Base-by-base conservation (phyloP, 2,888 invertebrate genomes). In the Sialis lutaria region DNA sequence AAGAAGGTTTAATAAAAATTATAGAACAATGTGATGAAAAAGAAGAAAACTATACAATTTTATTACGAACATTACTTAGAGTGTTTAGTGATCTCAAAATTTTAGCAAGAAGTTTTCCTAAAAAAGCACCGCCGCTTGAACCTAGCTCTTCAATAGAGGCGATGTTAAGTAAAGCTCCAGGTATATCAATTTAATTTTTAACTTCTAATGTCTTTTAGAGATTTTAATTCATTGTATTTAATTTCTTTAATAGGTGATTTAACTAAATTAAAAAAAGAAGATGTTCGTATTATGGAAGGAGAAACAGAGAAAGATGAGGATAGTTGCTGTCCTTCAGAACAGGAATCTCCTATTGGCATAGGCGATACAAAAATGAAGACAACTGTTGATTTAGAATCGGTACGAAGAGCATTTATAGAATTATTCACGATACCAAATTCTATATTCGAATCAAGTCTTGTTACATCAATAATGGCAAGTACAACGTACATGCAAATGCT, bases 221-320 rank as follows among this genome's bases (percentile, higher is more conserved):
- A 22, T 22, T 22, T 22, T 22, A 22, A 22, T 22, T 22, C 22
- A 2, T 22, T 22, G 2, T 22, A 22, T 22, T 22, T 22, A 22
- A 22, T 22, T 22, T 22, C 22, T 22, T 22, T 22, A 22, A 22
- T 62, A 48, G 63, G 63, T 48, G 69, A 73, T 52, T 63, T 77
- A 2, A 66, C 67, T 40, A 69, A 69, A 52, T 59, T 76, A 50
- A 78, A 77, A 55, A 84, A 84, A 59, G 83, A 85, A 64, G 79
- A 81, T 52, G 70, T 80, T n/a, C 67, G 82, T 46, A 73, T 77
- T 6, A 64, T 82, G 49, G 82, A 83, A 60, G 79, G 77, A 45
- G 90, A 91, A 60, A 75, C 79, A 52, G 91, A 92, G 56, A 91
- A 91, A 65, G 91, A 91, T 59, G 80, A 83, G 56, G 90, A 91